A percentile compares a stretch with the other conserved stretches of the same genome.
phyloP scores from a whole-genome alignment of 1,140 invertebrate genomes.

The Sinonovacula constricta region DNA sequence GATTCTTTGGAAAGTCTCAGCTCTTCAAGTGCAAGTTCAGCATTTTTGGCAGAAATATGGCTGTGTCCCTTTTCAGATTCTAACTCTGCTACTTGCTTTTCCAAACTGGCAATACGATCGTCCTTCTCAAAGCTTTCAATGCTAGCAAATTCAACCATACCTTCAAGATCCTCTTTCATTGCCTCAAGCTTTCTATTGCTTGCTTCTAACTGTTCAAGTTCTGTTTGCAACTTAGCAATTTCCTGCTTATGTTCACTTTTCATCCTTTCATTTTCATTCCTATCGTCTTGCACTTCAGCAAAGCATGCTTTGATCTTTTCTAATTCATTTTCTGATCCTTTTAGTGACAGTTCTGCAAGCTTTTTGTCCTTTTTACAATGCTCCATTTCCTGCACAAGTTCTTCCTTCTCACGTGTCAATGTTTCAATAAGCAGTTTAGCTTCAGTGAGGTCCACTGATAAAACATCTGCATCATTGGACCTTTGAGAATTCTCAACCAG shows the following conservation, averaged over 20 bases:
- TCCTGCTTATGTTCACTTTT: conserved; percentile 15
- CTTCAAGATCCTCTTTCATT: conserved; percentile 46
- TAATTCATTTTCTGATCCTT: no score
- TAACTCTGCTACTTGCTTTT: not conserved
- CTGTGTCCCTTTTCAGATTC: not conserved
- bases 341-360: no score
- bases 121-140: conserved; percentile 37
- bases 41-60: not conserved
- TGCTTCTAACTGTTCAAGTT: conserved; percentile 7
- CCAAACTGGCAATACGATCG: conserved; percentile 20
- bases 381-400: not conserved
- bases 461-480: conserved; percentile 27
- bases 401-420: conserved; percentile 4
- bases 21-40: not conserved
- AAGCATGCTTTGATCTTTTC: not conserved
- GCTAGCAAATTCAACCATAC: conserved; percentile 37
- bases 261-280: conserved; percentile 22
- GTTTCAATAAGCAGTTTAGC: conserved; percentile 15
- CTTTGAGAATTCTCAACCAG: conserved; percentile 34
- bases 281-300: not conserved
- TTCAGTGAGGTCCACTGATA: conserved; percentile 27
- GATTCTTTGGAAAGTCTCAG: no score
- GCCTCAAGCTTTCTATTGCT: conserved; percentile 6
- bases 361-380: no score
- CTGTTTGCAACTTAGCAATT: conserved; percentile 13